Conservation (phyloP, 2,888 invertebrate species). For the Uloborus plumipes region DNA sequence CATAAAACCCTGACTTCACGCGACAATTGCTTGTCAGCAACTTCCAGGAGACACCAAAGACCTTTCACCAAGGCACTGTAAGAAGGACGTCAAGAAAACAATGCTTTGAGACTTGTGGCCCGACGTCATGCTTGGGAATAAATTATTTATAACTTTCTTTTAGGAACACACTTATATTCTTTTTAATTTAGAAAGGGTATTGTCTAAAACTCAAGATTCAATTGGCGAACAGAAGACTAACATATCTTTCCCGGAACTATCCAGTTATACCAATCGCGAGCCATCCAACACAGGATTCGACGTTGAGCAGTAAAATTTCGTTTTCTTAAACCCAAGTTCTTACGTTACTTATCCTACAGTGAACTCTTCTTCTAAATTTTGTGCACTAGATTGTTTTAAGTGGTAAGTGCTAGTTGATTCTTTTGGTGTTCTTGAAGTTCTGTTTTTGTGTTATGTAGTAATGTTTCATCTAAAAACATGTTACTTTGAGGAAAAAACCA, state of each 20-base stretch:
- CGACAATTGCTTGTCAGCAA: not conserved
- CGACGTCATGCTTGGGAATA: slow-evolving; percentile 5
- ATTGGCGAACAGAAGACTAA: not conserved
- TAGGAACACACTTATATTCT: not conserved
- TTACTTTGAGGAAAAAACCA: too few species aligned
- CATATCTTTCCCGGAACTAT: not conserved
- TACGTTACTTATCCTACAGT: too few species aligned
- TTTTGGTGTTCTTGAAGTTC: too few species aligned
- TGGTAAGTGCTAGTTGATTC: too few species aligned
- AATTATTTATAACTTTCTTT: slow-evolving; percentile 6
- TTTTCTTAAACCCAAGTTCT: not conserved
- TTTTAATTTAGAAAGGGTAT: slow-evolving; percentile 3
- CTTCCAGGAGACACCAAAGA: slow-evolving; percentile 1
- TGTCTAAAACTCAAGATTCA: slow-evolving; percentile 2
- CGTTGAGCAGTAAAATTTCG: not conserved
- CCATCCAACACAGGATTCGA: not conserved
- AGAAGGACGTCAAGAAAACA: slow-evolving; percentile 7
- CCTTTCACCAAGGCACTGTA: slow-evolving; percentile 6
- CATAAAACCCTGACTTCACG: slow-evolving; percentile 3
- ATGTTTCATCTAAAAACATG: too few species aligned
- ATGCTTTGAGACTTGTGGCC: slow-evolving; percentile 2
- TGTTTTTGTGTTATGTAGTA: too few species aligned
- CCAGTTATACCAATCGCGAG: slow-evolving; percentile 1
- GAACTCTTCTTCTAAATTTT: too few species aligned
- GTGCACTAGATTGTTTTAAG: too few species aligned